A percentile compares a stretch with the other conserved stretches of the same genome.
Conservation (phyloP, 2,888 invertebrate genomes). For the Hylaea fasciaria region DNA sequence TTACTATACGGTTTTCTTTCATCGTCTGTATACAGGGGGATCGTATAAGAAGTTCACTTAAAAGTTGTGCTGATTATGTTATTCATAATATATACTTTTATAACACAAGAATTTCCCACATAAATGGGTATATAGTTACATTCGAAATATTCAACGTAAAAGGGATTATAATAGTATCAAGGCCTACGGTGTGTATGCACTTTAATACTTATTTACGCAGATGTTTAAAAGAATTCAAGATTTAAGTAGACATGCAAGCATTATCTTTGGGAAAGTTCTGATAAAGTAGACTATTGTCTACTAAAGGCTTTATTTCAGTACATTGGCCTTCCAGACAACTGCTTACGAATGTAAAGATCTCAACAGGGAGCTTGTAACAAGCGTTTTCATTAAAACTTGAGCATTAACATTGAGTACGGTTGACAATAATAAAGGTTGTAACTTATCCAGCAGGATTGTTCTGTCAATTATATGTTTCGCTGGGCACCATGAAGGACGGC, state of each 20-base stretch:
- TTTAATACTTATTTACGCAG: too few relatives aligned
- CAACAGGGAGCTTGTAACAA: conserved; percentile 41
- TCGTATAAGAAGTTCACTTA: too few relatives aligned
- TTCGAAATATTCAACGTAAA: too few relatives aligned
- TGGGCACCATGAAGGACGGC: conserved; percentile 73
- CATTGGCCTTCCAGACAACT: conserved; percentile 20
- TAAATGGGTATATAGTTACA: not conserved
- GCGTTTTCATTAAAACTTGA: conserved; percentile 47
- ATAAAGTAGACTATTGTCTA: conserved; percentile 28
- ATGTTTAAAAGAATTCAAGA: too few relatives aligned
- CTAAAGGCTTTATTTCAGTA: conserved; percentile 24
- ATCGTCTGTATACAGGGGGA: too few relatives aligned
- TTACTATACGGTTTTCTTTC: too few relatives aligned
- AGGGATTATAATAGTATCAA: too few relatives aligned
- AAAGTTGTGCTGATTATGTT: too few relatives aligned
- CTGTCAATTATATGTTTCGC: conserved; percentile 47
- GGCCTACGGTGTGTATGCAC: too few relatives aligned
- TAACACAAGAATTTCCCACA: too few relatives aligned
- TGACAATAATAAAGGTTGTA: conserved; percentile 46
- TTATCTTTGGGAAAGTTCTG: conserved; percentile 3
- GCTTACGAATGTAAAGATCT: conserved; percentile 36
- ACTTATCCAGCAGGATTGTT: conserved; percentile 47
- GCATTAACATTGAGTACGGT: conserved; percentile 46
- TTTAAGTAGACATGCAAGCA: not conserved
- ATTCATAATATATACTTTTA: too few relatives aligned